phyloP scores from a whole-genome alignment of 37 sponge, comb jelly and placozoan genomes.

The Beroe forskalii region DNA sequence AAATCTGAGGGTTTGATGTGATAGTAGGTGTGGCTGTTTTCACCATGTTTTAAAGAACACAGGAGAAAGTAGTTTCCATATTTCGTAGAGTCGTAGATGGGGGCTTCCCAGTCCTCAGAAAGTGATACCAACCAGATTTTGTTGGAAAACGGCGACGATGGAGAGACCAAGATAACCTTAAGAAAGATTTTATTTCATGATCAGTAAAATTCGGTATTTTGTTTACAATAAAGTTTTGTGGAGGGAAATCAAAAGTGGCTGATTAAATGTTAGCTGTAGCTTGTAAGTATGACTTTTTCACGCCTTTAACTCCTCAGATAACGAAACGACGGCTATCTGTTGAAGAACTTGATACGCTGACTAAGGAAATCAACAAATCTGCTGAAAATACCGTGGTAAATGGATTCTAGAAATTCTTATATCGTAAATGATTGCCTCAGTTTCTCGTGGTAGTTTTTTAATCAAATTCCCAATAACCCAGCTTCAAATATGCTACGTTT shows the following conservation, averaged over 20 bases:
- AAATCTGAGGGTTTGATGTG: too few species aligned
- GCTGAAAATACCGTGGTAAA: conserved; percentile 7
- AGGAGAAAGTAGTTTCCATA: too few species aligned
- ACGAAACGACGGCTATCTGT: not conserved
- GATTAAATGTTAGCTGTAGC: too few species aligned
- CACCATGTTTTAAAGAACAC: too few species aligned
- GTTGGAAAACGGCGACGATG: conserved; percentile 30
- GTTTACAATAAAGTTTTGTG: too few species aligned
- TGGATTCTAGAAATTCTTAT: not conserved
- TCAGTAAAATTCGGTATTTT: not conserved
- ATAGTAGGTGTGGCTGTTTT: too few species aligned
- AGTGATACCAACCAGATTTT: conserved; percentile 2
- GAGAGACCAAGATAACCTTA: not conserved
- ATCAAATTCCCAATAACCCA: too few species aligned
- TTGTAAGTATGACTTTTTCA: too few species aligned
- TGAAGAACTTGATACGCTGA: not conserved
- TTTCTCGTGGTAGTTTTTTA: too few species aligned
- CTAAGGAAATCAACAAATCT: not conserved
- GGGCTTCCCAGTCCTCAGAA: conserved; percentile 27
- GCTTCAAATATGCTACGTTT: not conserved
- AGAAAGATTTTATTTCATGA: not conserved
- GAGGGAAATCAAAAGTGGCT: too few species aligned
- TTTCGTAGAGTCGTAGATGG: conserved; percentile 43
- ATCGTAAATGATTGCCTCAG: not conserved
- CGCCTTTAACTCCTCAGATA: conserved; percentile 4